phyloP scores from a whole-genome alignment of 2,113 vertebrate species.

The Austrofundulus limnaeus region DNA sequence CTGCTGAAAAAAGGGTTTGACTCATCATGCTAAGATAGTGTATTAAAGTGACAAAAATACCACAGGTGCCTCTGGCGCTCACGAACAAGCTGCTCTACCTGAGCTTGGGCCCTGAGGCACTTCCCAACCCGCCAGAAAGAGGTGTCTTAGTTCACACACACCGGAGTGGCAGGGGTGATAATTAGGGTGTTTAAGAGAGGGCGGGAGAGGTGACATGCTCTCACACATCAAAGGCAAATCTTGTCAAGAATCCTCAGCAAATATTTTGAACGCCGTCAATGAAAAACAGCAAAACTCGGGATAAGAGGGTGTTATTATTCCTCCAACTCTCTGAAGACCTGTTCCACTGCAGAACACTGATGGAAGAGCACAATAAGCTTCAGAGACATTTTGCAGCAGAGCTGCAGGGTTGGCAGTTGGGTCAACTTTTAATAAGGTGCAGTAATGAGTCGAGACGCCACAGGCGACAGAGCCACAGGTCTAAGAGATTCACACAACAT shows the following conservation, averaged over 20 bases:
- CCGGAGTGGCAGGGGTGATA: slow-evolving; percentile 64
- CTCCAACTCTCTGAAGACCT: slow-evolving; percentile 19
- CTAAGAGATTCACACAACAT: slow-evolving; percentile 33
- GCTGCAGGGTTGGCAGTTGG: slow-evolving; percentile 23
- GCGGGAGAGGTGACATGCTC: slow-evolving; percentile 60
- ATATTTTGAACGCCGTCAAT: slow-evolving; percentile 65
- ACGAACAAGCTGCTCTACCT: slow-evolving; percentile 57
- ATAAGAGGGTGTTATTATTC: slow-evolving; percentile 33
- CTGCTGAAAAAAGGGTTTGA: neutral
- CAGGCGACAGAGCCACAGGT: slow-evolving; percentile 42
- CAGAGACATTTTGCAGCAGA: neutral
- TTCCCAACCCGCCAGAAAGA: slow-evolving; percentile 54
- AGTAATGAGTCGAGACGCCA: slow-evolving; percentile 36
- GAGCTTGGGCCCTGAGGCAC: slow-evolving; percentile 44
- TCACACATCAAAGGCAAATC: slow-evolving; percentile 66
- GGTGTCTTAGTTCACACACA: slow-evolving; percentile 57
- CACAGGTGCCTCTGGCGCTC: slow-evolving; percentile 37
- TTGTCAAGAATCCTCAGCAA: slow-evolving; percentile 57
- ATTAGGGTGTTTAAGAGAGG: slow-evolving; percentile 73
- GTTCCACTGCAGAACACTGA: slow-evolving; percentile 15
- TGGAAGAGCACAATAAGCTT: slow-evolving; percentile 22
- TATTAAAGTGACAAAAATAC: slow-evolving; percentile 51
- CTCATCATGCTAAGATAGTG: slow-evolving; percentile 8
- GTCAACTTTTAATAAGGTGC: slow-evolving; percentile 48
- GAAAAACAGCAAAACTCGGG: slow-evolving; percentile 41